Percentiles rank a stretch among this genome's conserved stretches.
phyloP scores from a whole-genome alignment of 2,113 vertebrate species.

The Austrofundulus limnaeus region DNA sequence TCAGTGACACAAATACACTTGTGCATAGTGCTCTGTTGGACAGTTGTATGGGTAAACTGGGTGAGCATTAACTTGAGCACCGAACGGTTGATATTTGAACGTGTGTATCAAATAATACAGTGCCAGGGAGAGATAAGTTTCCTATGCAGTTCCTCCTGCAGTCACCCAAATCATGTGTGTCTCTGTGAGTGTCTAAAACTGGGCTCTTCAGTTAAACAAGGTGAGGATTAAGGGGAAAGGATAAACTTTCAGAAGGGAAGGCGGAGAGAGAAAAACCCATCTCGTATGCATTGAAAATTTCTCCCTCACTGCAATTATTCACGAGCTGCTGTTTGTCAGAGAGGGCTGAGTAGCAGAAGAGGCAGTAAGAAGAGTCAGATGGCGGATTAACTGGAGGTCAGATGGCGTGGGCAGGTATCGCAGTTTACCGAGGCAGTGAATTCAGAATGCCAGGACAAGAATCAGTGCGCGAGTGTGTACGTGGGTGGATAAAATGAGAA shows the following conservation, averaged over 20 bases:
- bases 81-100: constrained; percentile 39
- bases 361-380: constrained; percentile 51
- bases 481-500: constrained; percentile 39
- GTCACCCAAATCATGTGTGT: constrained; percentile 44
- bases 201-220: constrained; percentile 67
- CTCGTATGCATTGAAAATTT: constrained; percentile 84
- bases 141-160: constrained; percentile 53
- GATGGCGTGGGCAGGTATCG: constrained; percentile 52
- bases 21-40: constrained; percentile 15
- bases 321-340: constrained; percentile 70
- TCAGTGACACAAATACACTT: constrained; percentile 23
- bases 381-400: constrained; percentile 64
- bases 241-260: constrained; percentile 70
- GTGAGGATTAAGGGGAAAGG: constrained; percentile 69
- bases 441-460: constrained; percentile 26
- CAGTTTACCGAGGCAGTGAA: constrained; percentile 41
- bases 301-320: constrained; percentile 82
- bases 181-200: constrained; percentile 39
- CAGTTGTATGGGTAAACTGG: constrained; percentile 49
- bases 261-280: constrained; percentile 70
- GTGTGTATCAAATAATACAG: constrained; percentile 49
- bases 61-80: constrained; percentile 42
- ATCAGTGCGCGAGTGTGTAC: constrained; percentile 19
- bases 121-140: constrained; percentile 47
- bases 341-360: constrained; percentile 51